phyloP scores from a whole-genome alignment of 2,113 vertebrate species.

The Carettochelys insculpta region DNA sequence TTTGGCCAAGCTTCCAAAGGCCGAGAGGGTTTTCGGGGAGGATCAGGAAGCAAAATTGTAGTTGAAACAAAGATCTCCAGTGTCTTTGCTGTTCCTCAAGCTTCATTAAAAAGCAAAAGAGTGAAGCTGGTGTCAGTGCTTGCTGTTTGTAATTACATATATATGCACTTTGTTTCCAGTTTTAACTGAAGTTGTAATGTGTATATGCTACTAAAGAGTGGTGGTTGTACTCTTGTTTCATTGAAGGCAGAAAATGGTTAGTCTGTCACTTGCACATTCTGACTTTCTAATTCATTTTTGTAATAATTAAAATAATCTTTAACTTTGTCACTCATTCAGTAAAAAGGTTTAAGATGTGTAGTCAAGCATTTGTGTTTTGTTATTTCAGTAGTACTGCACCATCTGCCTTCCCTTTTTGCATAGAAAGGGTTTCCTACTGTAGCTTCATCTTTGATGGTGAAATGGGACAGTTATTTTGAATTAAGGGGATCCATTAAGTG shows the following conservation, averaged over 20 bases:
- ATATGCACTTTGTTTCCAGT: neutral
- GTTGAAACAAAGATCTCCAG: rapidly evolving
- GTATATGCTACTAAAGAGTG: neutral
- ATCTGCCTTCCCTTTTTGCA: neutral
- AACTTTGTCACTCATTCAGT: neutral
- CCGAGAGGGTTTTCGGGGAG: neutral
- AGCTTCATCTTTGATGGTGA: neutral
- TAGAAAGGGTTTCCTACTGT: neutral
- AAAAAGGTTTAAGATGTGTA: neutral
- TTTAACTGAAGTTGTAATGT: neutral
- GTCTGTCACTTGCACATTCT: neutral
- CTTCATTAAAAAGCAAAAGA: neutral
- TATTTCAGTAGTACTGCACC: neutral
- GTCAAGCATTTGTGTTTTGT: neutral
- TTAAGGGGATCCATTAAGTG: neutral
- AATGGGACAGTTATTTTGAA: neutral
- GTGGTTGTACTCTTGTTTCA: neutral
- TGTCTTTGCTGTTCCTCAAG: neutral
- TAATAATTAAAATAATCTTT: neutral
- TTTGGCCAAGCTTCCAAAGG: neutral
- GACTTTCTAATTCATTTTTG: neutral
- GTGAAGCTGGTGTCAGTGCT: neutral
- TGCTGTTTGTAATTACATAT: neutral
- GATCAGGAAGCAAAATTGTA: neutral
- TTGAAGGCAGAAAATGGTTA: neutral